phyloP scores from a whole-genome alignment of 2,113 vertebrate genomes.

The Acrocephalus kingi region DNA sequence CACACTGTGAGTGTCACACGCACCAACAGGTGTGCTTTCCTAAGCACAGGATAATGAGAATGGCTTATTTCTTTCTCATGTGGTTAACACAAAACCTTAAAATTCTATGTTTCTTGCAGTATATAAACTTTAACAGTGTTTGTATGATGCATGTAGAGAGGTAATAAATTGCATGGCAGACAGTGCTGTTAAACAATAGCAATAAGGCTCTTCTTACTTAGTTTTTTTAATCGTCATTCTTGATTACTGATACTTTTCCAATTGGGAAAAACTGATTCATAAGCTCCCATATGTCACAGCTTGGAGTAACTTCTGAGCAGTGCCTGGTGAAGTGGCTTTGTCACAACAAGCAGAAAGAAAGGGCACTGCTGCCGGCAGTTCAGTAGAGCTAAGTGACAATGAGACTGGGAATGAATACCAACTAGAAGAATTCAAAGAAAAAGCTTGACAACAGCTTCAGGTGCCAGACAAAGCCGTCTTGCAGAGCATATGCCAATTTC shows the following conservation, averaged over 20 bases:
- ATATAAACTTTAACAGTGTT: neutral
- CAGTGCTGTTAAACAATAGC: neutral
- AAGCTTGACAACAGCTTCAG: slow-evolving; percentile 62
- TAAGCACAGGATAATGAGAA: neutral
- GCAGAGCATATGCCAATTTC: slow-evolving; percentile 48
- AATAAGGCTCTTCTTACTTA: neutral
- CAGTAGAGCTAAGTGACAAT: slow-evolving; percentile 23
- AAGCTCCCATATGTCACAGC: neutral
- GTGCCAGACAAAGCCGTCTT: slow-evolving; percentile 66
- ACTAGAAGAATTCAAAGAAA: slow-evolving; percentile 36
- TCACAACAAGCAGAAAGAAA: slow-evolving; percentile 1
- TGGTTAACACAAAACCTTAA: neutral
- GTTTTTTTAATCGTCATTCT: neutral
- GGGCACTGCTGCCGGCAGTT: slow-evolving; percentile 19
- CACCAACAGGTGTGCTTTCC: neutral
- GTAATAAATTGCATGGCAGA: neutral
- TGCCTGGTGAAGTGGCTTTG: slow-evolving; percentile 26
- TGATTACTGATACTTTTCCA: neutral
- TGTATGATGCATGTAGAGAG: neutral
- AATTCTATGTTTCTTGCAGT: neutral
- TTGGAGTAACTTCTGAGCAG: neutral
- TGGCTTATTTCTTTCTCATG: neutral
- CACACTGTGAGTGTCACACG: neutral
- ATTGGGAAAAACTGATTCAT: neutral
- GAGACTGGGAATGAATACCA: slow-evolving; percentile 39